Evolutionary conservation across 2,797 vertebrate genomes (phyloP).

Genomic region (Eulemur albifrons): DNA sequence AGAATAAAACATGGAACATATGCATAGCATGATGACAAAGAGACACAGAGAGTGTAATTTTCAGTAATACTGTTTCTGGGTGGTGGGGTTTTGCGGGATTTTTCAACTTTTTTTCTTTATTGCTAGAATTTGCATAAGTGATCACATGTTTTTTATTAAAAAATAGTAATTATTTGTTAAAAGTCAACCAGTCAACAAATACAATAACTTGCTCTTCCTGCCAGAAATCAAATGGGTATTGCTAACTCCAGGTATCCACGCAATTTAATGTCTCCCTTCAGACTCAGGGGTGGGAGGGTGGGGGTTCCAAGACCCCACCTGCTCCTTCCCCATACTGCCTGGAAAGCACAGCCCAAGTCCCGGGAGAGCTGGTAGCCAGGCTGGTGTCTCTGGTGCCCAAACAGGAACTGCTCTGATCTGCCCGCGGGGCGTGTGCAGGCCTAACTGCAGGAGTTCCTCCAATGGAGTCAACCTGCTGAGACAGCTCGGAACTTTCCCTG

Average conservation of each 20-base stretch:
- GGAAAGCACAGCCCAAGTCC: background rate
- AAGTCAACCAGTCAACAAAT: too few species aligned
- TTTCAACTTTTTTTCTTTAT: background rate
- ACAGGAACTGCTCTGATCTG: background rate
- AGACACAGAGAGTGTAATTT: background rate
- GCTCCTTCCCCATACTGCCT: background rate
- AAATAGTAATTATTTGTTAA: too few species aligned
- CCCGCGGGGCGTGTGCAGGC: background rate
- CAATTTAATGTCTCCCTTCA: background rate
- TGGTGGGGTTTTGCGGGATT: background rate
- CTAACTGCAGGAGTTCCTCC: background rate
- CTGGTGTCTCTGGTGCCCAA: background rate
- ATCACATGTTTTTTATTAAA: background rate
- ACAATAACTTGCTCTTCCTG: background rate
- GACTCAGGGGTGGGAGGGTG: background rate
- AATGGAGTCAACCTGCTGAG: accelerated
- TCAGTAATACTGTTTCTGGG: background rate
- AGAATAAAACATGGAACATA: background rate
- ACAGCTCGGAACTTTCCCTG: background rate
- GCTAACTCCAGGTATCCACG: background rate
- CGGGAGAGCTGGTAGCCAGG: background rate
- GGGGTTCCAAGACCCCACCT: background rate
- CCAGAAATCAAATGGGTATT: background rate
- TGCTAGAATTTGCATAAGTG: slow-evolving; percentile 13
- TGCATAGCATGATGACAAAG: background rate